Base-by-base conservation (phyloP, 2,888 invertebrate genomes). In the Gnatocerus cornutus region DNA sequence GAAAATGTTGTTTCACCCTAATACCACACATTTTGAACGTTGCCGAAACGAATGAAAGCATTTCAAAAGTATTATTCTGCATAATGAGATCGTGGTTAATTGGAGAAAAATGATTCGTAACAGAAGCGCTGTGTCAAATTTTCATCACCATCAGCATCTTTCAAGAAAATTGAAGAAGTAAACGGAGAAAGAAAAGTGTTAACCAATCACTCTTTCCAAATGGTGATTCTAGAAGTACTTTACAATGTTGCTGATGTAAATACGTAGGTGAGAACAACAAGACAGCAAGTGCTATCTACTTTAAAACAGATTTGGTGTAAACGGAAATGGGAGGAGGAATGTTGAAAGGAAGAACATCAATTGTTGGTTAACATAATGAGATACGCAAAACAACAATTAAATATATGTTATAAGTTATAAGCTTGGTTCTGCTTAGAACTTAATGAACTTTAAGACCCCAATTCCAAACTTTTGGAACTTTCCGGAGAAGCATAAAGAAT, bases 241-340 rank as follows among this genome's bases (percentile, higher is more conserved):
- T 33, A 33, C 33, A 33, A 9, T 33, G n/a, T 33, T n/a, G n/a
- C 33, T 33, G n/a, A 33, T 33, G 33, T 33, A 33, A 33, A 33
- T 33, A n/a, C 33, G 21, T 21, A 21, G 21, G 21, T 21, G 21
- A 21, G 21, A 33, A 33, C 33, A 6, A 33, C 33, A 33, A 7
- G 33, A 33, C 7, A 7, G 29, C 29, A 7, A 29, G 5, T 7
- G 29, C 29, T 29, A 29, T 33, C 33, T n/a, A n/a, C 33, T 33
- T 33, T 33, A 33, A 33, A 33, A 33, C 33, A 33, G 33, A 33
- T 33, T 33, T 33, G 33, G 33, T n/a, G 33, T 33, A 9, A 33
- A n/a, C 33, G 33, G 33, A 33, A 33, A n/a, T 33, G 33, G 33
- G 33, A 9, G 33, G 33, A 33, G 33, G 7, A 33, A 4, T 6